Conservation (phyloP, 2,888 invertebrate genomes). For the Beris morrisii region DNA sequence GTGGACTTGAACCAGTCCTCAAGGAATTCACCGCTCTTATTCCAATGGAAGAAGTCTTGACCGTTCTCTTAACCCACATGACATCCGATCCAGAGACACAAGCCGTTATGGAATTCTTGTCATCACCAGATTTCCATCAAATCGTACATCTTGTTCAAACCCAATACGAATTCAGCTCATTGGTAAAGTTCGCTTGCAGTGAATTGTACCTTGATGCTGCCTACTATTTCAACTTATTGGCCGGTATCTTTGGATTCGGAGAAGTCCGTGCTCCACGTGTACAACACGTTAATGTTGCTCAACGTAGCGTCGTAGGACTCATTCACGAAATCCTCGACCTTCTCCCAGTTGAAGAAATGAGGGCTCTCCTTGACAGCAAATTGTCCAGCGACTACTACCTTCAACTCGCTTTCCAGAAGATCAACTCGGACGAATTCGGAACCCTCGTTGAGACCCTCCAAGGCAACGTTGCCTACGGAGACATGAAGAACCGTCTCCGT, state of each 20-base stretch:
- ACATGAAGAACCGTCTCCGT: slow-evolving; percentile 19
- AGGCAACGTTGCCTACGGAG: slow-evolving; percentile 17
- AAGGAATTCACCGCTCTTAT: slow-evolving; percentile 24
- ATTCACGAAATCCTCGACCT: slow-evolving; percentile 25
- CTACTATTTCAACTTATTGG: slow-evolving; percentile 32
- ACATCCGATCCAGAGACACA: slow-evolving; percentile 34
- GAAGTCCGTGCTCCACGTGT: slow-evolving; percentile 1
- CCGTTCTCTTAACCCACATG: slow-evolving; percentile 25
- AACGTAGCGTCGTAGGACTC: slow-evolving; percentile 21
- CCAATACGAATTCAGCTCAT: not conserved
- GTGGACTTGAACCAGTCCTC: slow-evolving; percentile 31
- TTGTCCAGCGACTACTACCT: slow-evolving; percentile 29
- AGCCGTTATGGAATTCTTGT: slow-evolving; percentile 33
- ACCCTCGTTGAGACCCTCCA: slow-evolving; percentile 24
- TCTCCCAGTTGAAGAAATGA: slow-evolving; percentile 27
- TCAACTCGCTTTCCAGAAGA: slow-evolving; percentile 23
- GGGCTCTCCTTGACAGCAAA: slow-evolving; percentile 26
- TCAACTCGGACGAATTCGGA: slow-evolving; percentile 34
- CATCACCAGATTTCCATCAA: slow-evolving; percentile 27
- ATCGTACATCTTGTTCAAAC: slow-evolving; percentile 15
- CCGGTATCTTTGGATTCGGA: slow-evolving; percentile 30
- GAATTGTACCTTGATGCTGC: slow-evolving; percentile 32
- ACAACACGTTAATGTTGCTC: not conserved
- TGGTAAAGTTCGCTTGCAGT: slow-evolving; percentile 29
- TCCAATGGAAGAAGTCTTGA: slow-evolving; percentile 20